phyloP scores from a whole-genome alignment of 2,113 vertebrate genomes.

The Steatornis caripensis region DNA sequence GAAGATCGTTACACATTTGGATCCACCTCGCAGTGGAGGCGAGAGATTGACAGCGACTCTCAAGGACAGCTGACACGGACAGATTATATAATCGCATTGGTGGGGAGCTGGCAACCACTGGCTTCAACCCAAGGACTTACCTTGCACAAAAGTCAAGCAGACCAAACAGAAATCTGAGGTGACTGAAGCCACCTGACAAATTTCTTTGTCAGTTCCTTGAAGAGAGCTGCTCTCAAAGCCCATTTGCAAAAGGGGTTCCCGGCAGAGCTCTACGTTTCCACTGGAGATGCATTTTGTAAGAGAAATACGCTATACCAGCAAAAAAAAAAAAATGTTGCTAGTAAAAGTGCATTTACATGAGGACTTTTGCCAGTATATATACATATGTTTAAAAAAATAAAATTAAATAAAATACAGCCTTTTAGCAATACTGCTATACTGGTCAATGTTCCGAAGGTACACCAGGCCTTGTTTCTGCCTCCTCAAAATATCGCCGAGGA shows the following conservation, averaged over 20 bases:
- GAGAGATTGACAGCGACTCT: neutral
- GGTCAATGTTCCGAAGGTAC: neutral
- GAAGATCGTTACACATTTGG: neutral
- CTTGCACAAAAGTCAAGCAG: neutral
- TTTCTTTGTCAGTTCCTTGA: neutral
- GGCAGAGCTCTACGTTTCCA: neutral
- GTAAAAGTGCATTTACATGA: neutral
- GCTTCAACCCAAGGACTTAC: neutral
- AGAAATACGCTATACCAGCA: neutral
- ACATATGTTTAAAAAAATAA: neutral
- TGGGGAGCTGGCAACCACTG: too few relatives aligned
- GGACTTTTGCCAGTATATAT: neutral
- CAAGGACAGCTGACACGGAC: too few relatives aligned
- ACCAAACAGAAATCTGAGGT: neutral
- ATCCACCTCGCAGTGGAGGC: fast-evolving
- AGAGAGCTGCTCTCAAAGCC: neutral
- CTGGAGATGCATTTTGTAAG: neutral
- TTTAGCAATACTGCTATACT: neutral
- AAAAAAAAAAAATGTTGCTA: neutral
- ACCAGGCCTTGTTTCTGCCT: neutral
- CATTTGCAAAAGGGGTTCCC: neutral
- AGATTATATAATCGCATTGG: too few relatives aligned
- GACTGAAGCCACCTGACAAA: neutral
- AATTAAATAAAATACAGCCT: neutral
- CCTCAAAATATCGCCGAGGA: neutral